Conservation (phyloP, 2,113 vertebrate species). For the Gobiocypris rarus region DNA sequence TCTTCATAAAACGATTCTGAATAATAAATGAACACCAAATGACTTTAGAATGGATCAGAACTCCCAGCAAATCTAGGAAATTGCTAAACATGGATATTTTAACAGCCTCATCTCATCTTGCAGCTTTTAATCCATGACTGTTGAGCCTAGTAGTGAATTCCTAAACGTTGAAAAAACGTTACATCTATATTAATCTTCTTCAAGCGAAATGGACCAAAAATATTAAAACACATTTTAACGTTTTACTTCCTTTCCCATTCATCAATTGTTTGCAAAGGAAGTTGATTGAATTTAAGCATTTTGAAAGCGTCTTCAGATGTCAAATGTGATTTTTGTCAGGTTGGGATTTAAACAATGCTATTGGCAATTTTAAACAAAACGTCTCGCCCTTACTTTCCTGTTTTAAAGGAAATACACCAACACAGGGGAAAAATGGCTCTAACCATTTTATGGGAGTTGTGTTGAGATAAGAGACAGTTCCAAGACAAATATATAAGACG, state of each 20-base stretch:
- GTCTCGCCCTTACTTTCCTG: neutral
- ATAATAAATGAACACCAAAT: constrained; percentile 11
- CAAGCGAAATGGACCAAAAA: neutral
- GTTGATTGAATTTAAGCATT: neutral
- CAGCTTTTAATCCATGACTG: neutral
- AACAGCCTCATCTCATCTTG: neutral
- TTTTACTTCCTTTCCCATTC: neutral
- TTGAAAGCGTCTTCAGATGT: neutral
- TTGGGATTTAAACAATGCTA: neutral
- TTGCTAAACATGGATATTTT: neutral
- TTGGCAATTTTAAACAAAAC: neutral
- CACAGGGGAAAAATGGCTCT: neutral
- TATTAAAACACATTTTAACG: neutral
- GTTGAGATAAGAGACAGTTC: neutral
- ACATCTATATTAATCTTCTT: too few species aligned
- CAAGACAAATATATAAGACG: neutral
- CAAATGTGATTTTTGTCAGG: neutral
- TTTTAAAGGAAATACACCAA: neutral
- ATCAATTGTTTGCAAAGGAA: neutral
- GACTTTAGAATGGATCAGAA: neutral
- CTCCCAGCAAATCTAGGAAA: neutral
- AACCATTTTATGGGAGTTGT: neutral
- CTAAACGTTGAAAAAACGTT: neutral
- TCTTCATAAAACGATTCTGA: neutral
- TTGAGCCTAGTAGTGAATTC: neutral